A percentile compares a stretch with the other conserved stretches of the same genome.
Evolutionary conservation across 2,888 invertebrate genomes (phyloP).

Genomic region (Cephus nigrinus): DNA sequence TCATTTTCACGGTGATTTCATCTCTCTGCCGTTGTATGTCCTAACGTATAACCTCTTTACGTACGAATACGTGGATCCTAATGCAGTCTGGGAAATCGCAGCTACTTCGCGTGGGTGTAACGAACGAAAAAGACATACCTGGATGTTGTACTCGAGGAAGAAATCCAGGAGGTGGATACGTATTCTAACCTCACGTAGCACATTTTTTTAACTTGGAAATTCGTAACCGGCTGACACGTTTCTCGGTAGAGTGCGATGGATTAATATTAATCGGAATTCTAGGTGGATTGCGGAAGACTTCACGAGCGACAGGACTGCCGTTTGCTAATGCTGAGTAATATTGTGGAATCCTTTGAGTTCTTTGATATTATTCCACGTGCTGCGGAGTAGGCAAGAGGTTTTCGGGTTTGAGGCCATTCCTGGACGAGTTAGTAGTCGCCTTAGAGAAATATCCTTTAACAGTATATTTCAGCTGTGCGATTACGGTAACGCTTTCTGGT

Average conservation of each 20-base stretch:
- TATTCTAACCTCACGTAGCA: not conserved
- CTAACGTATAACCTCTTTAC: not conserved
- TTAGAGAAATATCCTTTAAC: not conserved
- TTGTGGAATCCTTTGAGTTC: not conserved
- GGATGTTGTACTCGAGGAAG: not conserved
- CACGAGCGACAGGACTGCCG: not conserved
- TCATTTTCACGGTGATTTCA: not conserved
- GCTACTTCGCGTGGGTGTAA: not conserved
- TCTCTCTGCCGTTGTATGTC: not conserved
- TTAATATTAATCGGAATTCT: not conserved
- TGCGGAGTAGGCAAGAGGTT: not conserved
- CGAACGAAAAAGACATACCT: not conserved
- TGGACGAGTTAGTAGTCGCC: not conserved
- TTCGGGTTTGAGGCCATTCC: not conserved
- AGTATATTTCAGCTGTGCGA: not conserved
- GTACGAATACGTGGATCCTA: not conserved
- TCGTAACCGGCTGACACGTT: not conserved
- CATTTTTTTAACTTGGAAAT: not conserved
- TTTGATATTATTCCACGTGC: not conserved
- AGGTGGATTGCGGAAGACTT: not conserved
- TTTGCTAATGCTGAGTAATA: not conserved
- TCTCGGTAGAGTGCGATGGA: not conserved
- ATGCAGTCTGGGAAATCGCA: not conserved
- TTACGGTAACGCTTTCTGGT: not conserved
- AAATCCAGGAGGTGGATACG: not conserved